Evolutionary conservation across 2,113 vertebrate genomes (phyloP).

Genomic region (Hippoglossus stenolepis): DNA sequence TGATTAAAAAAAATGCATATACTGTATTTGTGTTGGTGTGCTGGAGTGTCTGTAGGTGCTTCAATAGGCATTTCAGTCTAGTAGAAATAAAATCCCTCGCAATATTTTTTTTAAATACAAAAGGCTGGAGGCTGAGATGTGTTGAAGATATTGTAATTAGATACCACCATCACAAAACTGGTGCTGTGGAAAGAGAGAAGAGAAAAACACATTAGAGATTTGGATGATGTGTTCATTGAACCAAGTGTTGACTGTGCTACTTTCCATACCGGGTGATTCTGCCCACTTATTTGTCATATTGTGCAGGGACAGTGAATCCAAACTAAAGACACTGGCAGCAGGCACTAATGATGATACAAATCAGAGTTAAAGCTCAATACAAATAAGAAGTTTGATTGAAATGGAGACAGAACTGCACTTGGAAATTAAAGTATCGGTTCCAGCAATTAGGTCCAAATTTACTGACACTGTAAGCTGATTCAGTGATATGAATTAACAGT

Average conservation of each 20-base stretch:
- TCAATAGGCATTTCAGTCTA: constrained; percentile 53
- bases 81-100: constrained; percentile 27
- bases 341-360: background rate
- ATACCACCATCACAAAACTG: constrained; percentile 43
- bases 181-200: constrained; percentile 36
- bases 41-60: constrained; percentile 52
- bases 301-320: background rate
- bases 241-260: constrained; percentile 7
- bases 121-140: constrained; percentile 51
- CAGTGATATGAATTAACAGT: background rate
- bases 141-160: constrained; percentile 59
- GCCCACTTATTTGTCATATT: constrained; percentile 1
- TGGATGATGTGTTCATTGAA: constrained; percentile 23
- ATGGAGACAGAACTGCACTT: background rate
- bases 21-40: background rate
- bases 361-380: background rate
- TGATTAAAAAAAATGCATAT: constrained; percentile 17
- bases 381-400: background rate
- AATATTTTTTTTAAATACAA: constrained; percentile 47
- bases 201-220: constrained; percentile 27
- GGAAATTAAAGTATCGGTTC: background rate
- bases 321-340: constrained; percentile 5
- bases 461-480: background rate
- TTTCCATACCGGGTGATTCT: constrained; percentile 18
- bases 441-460: background rate